phyloP scores from a whole-genome alignment of 2,888 invertebrate genomes.

The Autographa pulchrina region DNA sequence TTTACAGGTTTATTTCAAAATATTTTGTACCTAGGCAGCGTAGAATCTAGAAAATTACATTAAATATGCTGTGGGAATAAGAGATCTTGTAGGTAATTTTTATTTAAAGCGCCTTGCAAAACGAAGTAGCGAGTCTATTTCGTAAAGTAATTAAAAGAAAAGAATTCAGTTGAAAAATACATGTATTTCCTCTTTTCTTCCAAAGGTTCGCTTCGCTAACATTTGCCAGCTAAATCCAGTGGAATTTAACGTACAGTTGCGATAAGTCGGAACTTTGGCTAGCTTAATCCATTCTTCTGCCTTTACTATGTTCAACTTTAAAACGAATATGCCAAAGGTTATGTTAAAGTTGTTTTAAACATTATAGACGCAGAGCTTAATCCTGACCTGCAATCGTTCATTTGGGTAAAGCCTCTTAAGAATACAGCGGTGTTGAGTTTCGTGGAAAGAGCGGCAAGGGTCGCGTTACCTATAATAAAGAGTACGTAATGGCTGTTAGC shows the following conservation, averaged over 20 bases:
- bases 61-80: not conserved
- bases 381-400: conserved; percentile 60
- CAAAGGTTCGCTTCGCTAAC: not conserved
- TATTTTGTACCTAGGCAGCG: not conserved
- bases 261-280: conserved; percentile 7
- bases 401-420: conserved; percentile 70
- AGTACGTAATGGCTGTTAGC: conserved; percentile 27
- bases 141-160: too few relatives aligned
- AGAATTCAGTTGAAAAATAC: not conserved
- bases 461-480: conserved; percentile 66
- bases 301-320: conserved; percentile 17
- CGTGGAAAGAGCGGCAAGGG: conserved; percentile 67
- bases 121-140: too few relatives aligned
- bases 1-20: not conserved
- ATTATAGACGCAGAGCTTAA: conserved; percentile 51
- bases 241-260: conserved; percentile 6
- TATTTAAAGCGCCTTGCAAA: too few relatives aligned
- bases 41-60: not conserved
- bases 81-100: too few relatives aligned
- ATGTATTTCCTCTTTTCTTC: not conserved
- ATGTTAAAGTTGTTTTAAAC: conserved; percentile 31
- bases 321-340: conserved; percentile 38
- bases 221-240: conserved; percentile 12
- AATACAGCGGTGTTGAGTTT: conserved; percentile 71
- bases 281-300: conserved; percentile 26